Base-by-base conservation (phyloP, 2,113 vertebrate genomes). In the Mormyrus iriodes region DNA sequence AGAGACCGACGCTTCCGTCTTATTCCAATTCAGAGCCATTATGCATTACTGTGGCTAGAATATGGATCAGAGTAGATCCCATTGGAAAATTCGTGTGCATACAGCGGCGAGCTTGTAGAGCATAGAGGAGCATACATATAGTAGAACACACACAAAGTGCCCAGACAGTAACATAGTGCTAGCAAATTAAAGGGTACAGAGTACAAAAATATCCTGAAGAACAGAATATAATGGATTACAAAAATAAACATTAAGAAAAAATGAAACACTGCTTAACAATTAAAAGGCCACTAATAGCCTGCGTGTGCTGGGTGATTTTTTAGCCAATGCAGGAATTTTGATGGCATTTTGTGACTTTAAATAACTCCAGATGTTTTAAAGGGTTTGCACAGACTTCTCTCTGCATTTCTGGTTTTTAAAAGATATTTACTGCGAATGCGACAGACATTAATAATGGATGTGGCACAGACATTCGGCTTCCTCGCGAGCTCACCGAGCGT, bases 401-500 rank as follows among this genome's bases (percentile, higher is more conserved):
- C 6, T 46, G 19, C 17, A 83, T 31, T 24, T 13, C 17, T 83
- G 3, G 31, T 24, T 21, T 42, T 76, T 79, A 7, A 1, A 46
- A 48, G 44, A 48, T 21, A 84, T 48, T 12, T 3, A 24, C 44
- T 10, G 3, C 48, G 44, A 46, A 44, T n/a, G 44, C 0, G 1
- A 48, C 27, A 42, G 76, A 17, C 19, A 82, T 1, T 2, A 17
- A 42, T 24, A 84, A 13, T 84, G 73, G 15, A 42, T 0, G 3
- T 19, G 35, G 35, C 2, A 19, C 31, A 15, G 31, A 73, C n/a
- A 19, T 17, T 19, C 42, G 42, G 73, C 35, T 84, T n/a, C 39
- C 39, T 46, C 21, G 12, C 24, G 10, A 84, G 9, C 82, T 84
- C 82, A 97, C 96, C 96, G 0, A 96, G 91, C 0, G 96, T 97